Base-by-base conservation (phyloP, 2,113 vertebrate genomes). In the Fulica atra region DNA sequence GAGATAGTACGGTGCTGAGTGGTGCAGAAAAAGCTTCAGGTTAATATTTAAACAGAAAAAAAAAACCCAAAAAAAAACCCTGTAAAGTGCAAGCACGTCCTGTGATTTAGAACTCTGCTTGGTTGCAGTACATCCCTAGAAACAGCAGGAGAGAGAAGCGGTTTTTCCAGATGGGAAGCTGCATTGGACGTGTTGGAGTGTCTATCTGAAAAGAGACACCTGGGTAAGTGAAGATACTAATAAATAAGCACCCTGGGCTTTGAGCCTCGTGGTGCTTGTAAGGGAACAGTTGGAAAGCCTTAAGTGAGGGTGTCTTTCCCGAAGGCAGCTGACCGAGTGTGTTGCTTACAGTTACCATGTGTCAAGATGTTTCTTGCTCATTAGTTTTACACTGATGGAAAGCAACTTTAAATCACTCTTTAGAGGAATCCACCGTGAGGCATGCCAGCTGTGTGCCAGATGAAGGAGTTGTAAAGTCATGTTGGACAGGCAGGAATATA, bases 371-470 rank as follows among this genome's bases (percentile, higher is more conserved):
- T 97, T 96, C 95, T 96, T 94, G 86, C 96, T 96, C 97, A 96
- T 97, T 97, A 97, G 93, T 96, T 97, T 97, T 96, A 96, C 95
- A 82, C 91, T 97, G 97, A 97, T 96, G 96, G 96, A 97, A 97
- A 87, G 92, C 94, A 96, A 97, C 95, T 97, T 96, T 97, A 97
- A 97, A 97, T 97, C 94, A 93, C 96, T 95, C 97, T 97, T 96
- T 63, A 94, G 97, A 97, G 97, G 92, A 94, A 97, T 96, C 91
- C 76, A 87, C 84, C 63, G 82, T 97, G 97, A 97, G 95, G 91
- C 87, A 56, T 50, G 66, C 97, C 97, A 97, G 97, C 96, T 97
- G 97, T 97, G 94, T 96, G 93, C 95, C 97, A 97, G 96, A 97
- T 96, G 95, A 97, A 97, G 95, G 94, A 93, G 94, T 74, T 97